Conservation (phyloP, 2,797 vertebrate genomes). For the Luscinia luscinia region DNA sequence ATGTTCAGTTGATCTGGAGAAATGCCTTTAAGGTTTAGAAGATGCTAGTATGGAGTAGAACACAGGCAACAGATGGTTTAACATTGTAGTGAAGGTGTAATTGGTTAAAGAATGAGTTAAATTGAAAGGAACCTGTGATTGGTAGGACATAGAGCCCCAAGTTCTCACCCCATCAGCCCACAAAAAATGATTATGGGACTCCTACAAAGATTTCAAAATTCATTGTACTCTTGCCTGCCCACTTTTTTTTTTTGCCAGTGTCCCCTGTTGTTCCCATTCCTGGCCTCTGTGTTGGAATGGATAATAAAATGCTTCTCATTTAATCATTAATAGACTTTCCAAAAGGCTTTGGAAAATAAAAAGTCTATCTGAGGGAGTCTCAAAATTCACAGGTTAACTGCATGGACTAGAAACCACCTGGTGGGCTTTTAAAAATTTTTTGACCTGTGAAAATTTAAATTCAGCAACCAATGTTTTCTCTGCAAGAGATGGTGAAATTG, state of each 20-base stretch:
- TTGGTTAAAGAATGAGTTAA: neutral
- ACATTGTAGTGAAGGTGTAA: neutral
- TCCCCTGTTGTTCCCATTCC: neutral
- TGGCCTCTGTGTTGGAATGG: neutral
- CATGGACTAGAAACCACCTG: neutral
- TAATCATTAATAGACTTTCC: neutral
- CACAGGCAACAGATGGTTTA: neutral
- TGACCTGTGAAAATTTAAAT: slow-evolving; percentile 8
- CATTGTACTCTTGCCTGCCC: neutral
- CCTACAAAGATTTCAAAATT: neutral
- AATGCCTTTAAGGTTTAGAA: neutral
- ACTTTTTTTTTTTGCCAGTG: neutral
- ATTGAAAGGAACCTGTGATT: neutral
- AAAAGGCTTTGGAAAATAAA: neutral
- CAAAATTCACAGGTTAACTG: neutral
- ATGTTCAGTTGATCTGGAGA: neutral
- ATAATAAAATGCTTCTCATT: neutral
- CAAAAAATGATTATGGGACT: neutral
- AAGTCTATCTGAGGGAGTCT: neutral
- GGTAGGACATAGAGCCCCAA: neutral
- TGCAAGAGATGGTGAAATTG: neutral
- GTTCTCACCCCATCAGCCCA: neutral
- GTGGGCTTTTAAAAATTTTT: neutral
- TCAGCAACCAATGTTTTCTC: neutral
- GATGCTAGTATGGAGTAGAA: neutral